Conservation (phyloP, 37 sponge, comb jelly and placozoan genomes). For the Halisarca cf. caerulea region DNA sequence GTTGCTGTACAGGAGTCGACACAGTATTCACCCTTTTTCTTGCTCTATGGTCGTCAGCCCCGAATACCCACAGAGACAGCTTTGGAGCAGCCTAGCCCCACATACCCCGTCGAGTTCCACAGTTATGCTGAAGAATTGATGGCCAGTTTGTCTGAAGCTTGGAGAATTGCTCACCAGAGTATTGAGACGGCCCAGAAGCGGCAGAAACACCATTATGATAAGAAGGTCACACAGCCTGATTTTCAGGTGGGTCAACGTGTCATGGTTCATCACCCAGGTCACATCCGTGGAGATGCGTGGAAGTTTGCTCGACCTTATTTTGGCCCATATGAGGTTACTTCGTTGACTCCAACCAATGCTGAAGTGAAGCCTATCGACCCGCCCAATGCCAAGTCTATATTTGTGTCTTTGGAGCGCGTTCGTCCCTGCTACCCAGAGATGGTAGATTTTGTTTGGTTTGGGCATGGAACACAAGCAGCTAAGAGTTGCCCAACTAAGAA, state of each 20-base stretch:
- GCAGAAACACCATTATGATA: constrained; percentile 45
- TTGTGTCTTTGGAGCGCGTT: too few species aligned
- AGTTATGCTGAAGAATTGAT: constrained; percentile 4
- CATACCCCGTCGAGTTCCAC: neutral
- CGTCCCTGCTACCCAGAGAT: too few species aligned
- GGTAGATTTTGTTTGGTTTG: too few species aligned
- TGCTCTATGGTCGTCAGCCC: constrained; percentile 37
- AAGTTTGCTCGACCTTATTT: constrained; percentile 40
- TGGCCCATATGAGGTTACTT: constrained; percentile 38
- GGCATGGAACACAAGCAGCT: too few species aligned
- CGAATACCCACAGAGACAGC: constrained; percentile 21
- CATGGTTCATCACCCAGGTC: constrained; percentile 41
- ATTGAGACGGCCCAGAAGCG: constrained; percentile 44
- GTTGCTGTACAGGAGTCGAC: constrained; percentile 38
- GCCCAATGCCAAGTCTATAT: too few species aligned
- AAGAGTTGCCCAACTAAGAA: too few species aligned
- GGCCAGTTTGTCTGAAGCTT: neutral
- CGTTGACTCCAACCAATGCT: constrained; percentile 29
- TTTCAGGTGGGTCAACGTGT: constrained; percentile 36
- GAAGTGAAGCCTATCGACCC: too few species aligned
- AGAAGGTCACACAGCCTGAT: neutral
- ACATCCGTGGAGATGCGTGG: neutral
- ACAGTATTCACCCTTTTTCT: constrained; percentile 45
- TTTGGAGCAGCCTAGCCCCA: neutral
- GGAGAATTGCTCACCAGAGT: constrained; percentile 1